Evolutionary conservation across 2,797 vertebrate species (phyloP).

Genomic region (Gephyroberyx darwinii): DNA sequence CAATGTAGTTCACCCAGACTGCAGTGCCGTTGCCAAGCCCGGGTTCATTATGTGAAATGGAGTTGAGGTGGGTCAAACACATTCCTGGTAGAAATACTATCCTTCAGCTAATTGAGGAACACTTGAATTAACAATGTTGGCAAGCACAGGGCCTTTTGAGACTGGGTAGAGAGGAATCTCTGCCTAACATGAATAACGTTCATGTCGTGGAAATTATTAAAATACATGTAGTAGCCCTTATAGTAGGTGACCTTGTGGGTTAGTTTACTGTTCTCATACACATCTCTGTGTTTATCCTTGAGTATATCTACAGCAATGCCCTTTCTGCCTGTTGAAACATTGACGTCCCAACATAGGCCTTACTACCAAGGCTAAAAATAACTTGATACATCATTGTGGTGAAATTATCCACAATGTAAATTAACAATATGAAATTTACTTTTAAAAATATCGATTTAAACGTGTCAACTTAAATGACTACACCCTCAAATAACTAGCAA

Average conservation of each 20-base stretch:
- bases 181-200: not conserved
- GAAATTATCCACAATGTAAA: not conserved
- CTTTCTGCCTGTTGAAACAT: not conserved
- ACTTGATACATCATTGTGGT: not conserved
- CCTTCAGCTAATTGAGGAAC: conserved; percentile 18
- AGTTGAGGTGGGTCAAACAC: conserved; percentile 3
- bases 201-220: not conserved
- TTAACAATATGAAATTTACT: not conserved
- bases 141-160: not conserved
- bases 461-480: too few relatives aligned
- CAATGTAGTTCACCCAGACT: conserved; percentile 15
- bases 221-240: not conserved
- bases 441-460: not conserved
- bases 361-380: not conserved
- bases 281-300: too few relatives aligned
- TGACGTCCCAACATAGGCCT: too few relatives aligned
- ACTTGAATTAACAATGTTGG: not conserved
- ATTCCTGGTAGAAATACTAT: conserved; percentile 34
- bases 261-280: not conserved
- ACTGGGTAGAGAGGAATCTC: not conserved
- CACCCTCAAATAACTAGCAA: not conserved
- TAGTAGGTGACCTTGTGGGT: not conserved
- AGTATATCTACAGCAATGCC: not conserved
- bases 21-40: not conserved
- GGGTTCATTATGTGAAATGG: not conserved